Percentiles rank a stretch among this genome's conserved stretches.
These are phyloP conservation scores for Bombus ignitus DNA, from an alignment of 1,140 invertebrate genomes.

Conservation along the genomic window DNA sequence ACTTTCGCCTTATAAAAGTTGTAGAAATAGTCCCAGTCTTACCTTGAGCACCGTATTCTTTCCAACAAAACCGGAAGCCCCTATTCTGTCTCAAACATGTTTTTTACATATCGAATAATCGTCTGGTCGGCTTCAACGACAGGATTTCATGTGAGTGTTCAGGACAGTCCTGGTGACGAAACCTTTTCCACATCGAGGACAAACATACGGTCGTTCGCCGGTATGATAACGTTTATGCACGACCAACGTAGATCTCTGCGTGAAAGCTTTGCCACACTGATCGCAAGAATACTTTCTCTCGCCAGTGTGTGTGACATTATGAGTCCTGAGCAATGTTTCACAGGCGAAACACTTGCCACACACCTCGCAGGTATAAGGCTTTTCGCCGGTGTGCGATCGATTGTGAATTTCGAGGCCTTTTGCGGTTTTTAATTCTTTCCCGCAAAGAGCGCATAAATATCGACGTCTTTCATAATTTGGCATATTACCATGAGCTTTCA, in stretches of 20 bases:
- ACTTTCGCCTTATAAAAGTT: not conserved
- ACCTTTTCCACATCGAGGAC: conserved; percentile 86
- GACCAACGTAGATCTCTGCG: conserved; percentile 89
- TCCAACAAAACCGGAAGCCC: not conserved
- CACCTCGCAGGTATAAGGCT: conserved; percentile 70
- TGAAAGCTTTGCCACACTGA: conserved; percentile 85
- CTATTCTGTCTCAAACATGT: not conserved
- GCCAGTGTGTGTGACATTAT: conserved; percentile 81
- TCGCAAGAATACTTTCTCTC: conserved; percentile 80
- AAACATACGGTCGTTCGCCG: conserved; percentile 90
- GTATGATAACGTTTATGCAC: conserved; percentile 91
- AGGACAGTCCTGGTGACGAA: conserved; percentile 86
- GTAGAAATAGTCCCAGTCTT: not conserved
- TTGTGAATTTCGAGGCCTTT: conserved; percentile 73
- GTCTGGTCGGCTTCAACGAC: conserved; percentile 30
- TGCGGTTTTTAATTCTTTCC: conserved; percentile 60
- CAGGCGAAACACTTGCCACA: conserved; percentile 66
- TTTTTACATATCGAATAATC: not conserved
- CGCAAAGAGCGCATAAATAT: conserved; percentile 70
- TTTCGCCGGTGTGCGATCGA: conserved; percentile 81
- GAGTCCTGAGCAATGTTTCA: conserved; percentile 69
- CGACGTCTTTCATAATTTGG: conserved; percentile 51
- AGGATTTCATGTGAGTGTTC: conserved; percentile 85
- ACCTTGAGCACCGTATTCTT: not conserved
- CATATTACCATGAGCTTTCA: conserved; percentile 49